Base-by-base conservation (phyloP, 2,888 invertebrate species). In the Tinea trinotella region DNA sequence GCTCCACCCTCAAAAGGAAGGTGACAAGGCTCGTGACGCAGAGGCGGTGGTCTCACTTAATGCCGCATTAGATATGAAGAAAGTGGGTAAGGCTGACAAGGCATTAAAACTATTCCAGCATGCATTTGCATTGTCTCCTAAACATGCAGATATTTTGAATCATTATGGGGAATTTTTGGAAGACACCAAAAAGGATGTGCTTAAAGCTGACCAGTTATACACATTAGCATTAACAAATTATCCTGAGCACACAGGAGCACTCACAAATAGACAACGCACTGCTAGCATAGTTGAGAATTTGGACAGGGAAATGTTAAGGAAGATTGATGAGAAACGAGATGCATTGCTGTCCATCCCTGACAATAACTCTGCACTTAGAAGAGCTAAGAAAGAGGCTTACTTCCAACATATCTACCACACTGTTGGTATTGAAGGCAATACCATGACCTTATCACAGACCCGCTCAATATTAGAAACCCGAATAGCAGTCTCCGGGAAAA, bases 371-470 rank as follows among this genome's bases (percentile, higher is more conserved):
- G 94, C 95, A 3, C 82, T 98, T 60, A 88, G 95, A 53, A 89
- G 95, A 64, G 94, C 96, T 2, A 97, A 97, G 68, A 95, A 94
- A 69, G 98, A 98, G 75, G 96, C 96, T 1, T 99, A 98, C 74
- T 98, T 96, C 72, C 91, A 94, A 67, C 97, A 98, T 70, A 96
- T 99, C 58, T 97, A 98, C 75, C 98, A 99, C 69, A 97, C 98
- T 0, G 97, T 97, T 15, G 98, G 96, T 18, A 97, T 99, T 59
- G 99, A 99, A 81, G 98, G 98, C 0, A 99, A 99, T 70, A 98
- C 98, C 0, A 95, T 99, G 93, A 94, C 95, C 1, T 84, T 99
- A 40, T 91, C 93, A 17, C 96, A 99, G 74, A 95, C 98, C 0
- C 88, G 97, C 59, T 93, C 93, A 56, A 91, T 99, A 57, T 87